Evolutionary conservation across 2,113 vertebrate species (phyloP).

Genomic region (Sardina pilchardus): DNA sequence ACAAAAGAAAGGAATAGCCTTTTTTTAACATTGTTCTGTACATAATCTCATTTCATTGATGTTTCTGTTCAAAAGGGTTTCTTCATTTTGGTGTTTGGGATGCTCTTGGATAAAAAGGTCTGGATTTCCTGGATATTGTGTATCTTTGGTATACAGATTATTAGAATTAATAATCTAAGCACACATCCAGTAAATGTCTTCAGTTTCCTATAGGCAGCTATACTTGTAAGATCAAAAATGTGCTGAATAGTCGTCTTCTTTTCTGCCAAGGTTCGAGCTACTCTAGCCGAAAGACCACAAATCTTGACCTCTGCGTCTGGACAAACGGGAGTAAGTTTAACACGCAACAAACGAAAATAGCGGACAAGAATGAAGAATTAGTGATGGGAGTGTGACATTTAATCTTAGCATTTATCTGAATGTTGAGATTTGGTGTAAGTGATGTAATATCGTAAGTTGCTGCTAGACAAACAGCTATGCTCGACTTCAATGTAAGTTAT

Average conservation of each 20-base stretch:
- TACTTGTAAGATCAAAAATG: not conserved
- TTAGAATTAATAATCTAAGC: not conserved
- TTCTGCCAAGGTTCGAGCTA: constrained; percentile 50
- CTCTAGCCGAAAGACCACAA: constrained; percentile 29
- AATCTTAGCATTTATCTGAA: too few species aligned
- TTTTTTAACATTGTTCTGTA: too few species aligned
- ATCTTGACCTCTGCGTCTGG: constrained; percentile 10
- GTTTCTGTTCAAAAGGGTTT: constrained; percentile 66
- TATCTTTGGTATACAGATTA: constrained; percentile 15
- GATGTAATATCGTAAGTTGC: too few species aligned
- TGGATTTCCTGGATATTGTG: not conserved
- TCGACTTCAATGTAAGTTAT: too few species aligned
- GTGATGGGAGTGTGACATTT: too few species aligned
- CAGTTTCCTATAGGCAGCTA: not conserved
- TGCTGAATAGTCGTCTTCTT: constrained; percentile 11
- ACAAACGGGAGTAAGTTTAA: constrained; percentile 49
- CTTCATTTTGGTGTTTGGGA: constrained; percentile 79
- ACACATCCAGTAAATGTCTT: not conserved
- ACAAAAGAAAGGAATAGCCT: too few species aligned
- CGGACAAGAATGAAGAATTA: not conserved
- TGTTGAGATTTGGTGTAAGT: too few species aligned
- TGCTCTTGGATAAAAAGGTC: constrained; percentile 65
- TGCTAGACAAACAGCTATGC: too few species aligned
- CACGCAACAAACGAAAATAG: not conserved
- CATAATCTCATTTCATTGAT: not conserved